Conservation (phyloP, 2,888 invertebrate species). For the Chaitophorus viminalis region DNA sequence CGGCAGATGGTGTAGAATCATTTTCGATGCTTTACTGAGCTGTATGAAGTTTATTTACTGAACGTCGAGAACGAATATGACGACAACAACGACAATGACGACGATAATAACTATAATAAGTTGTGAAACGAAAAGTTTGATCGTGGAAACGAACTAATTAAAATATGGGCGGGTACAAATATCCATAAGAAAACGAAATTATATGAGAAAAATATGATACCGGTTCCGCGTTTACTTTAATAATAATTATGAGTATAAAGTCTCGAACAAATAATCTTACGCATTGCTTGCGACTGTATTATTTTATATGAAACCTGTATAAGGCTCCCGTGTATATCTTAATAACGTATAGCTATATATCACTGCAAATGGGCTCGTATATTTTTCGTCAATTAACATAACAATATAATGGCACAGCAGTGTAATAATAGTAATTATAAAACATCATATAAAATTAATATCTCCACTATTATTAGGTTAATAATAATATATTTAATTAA, state of each 20-base stretch:
- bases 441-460: not conserved
- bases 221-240: not conserved
- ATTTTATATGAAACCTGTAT: not conserved
- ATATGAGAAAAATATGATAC: not conserved
- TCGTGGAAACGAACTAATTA: not conserved
- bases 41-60: no score
- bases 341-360: not conserved
- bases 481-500: not conserved
- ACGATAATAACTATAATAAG: not conserved
- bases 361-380: not conserved
- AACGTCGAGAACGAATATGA: not conserved
- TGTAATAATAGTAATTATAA: constrained; percentile 2
- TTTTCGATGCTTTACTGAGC: not conserved
- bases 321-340: not conserved
- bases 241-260: not conserved
- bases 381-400: constrained; percentile 9
- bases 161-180: not conserved
- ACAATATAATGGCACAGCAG: not conserved
- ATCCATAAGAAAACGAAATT: not conserved
- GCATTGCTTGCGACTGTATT: not conserved
- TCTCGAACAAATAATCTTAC: not conserved
- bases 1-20: not conserved
- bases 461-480: not conserved
- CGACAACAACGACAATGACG: not conserved
- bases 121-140: not conserved